A percentile compares a stretch with the other conserved stretches of the same genome.
Conservation (phyloP, 2,888 invertebrate species). For the Diachrysia chrysitis region DNA sequence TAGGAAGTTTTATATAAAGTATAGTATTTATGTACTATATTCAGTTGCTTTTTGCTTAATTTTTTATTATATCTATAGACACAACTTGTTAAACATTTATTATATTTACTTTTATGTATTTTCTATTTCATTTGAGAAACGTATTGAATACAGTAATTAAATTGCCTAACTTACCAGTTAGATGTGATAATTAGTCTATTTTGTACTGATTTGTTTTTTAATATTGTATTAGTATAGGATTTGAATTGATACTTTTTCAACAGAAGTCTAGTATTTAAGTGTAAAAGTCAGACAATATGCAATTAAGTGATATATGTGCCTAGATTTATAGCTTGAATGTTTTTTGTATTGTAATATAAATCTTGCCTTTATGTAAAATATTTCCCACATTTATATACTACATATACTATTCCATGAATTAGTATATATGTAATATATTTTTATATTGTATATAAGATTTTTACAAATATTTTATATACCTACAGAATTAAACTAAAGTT, state of each 20-base stretch:
- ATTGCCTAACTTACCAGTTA: conserved; percentile 12
- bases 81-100: background rate
- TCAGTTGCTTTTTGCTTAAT: background rate
- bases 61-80: background rate
- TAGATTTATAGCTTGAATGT: conserved; percentile 32
- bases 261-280: conserved; percentile 34
- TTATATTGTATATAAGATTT: conserved; percentile 27
- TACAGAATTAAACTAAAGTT: conserved; percentile 37
- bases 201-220: conserved; percentile 13
- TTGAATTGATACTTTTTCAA: conserved; percentile 18
- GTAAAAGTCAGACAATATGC: conserved; percentile 46
- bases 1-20: background rate
- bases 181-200: conserved; percentile 4
- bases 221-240: conserved; percentile 9
- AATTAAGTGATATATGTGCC: conserved; percentile 52
- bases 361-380: conserved; percentile 46
- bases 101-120: background rate
- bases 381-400: conserved; percentile 37
- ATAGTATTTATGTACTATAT: background rate
- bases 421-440: conserved; percentile 44
- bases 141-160: conserved; percentile 6
- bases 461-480: conserved; percentile 23
- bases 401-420: conserved; percentile 45
- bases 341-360: conserved; percentile 35
- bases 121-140: background rate